These are phyloP conservation scores for Sapajus apella DNA, from an alignment of 2,113 vertebrate species.

Conservation along the genomic window DNA sequence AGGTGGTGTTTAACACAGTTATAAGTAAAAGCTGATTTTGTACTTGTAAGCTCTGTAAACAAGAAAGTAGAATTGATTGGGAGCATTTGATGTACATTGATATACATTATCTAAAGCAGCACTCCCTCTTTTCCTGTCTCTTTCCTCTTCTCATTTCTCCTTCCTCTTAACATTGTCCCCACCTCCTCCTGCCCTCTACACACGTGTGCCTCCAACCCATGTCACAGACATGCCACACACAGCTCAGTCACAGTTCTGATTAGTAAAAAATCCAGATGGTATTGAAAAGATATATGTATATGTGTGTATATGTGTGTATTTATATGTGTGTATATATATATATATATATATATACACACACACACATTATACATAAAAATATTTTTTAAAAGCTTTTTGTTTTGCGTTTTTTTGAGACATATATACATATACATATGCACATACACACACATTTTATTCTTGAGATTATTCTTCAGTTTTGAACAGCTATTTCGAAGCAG, in stretches of 20 bases:
- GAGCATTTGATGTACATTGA: not conserved
- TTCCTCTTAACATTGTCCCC: not conserved
- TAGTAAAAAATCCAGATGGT: not conserved
- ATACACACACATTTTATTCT: not conserved
- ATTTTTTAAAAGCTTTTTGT: too few species aligned
- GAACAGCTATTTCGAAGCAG: not conserved
- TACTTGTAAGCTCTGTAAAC: slow-evolving; percentile 6
- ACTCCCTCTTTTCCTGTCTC: not conserved
- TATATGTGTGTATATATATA: not conserved
- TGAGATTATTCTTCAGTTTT: not conserved
- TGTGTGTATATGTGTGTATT: too few species aligned
- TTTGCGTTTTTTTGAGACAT: too few species aligned
- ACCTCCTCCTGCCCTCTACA: not conserved
- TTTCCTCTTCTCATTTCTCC: not conserved
- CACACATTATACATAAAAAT: not conserved
- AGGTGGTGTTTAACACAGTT: slow-evolving; percentile 79
- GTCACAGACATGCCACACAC: not conserved
- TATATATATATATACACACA: too few species aligned
- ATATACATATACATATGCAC: not conserved
- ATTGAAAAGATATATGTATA: not conserved
- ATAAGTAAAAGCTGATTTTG: slow-evolving; percentile 72
- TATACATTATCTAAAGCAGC: not conserved
- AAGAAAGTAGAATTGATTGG: slow-evolving; percentile 54
- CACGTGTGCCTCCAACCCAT: not conserved
- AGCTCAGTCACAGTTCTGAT: not conserved